A percentile compares a stretch with the other conserved stretches of the same genome.
Evolutionary conservation across 2,113 vertebrate species (phyloP).

Genomic region (Pionites leucogaster): DNA sequence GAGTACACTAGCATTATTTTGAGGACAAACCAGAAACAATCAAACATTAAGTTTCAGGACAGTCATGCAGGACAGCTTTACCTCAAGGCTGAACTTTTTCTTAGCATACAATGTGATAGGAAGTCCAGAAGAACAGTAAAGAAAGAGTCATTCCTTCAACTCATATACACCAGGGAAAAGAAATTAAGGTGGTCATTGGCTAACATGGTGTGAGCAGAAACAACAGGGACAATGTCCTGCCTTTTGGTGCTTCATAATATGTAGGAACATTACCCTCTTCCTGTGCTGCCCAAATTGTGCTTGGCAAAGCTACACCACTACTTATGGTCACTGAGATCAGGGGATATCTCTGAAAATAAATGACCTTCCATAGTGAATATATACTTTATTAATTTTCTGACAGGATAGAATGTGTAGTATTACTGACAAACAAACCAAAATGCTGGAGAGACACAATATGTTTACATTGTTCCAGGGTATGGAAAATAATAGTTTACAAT

Average conservation of each 20-base stretch:
- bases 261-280: background rate
- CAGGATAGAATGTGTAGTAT: background rate
- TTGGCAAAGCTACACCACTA: background rate
- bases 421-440: background rate
- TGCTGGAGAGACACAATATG: background rate
- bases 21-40: conserved; percentile 12
- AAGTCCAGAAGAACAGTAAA: background rate
- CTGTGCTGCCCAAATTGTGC: background rate
- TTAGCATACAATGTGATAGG: background rate
- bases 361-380: background rate
- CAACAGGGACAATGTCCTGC: rapidly evolving
- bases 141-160: background rate
- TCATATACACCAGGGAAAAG: background rate
- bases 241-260: background rate
- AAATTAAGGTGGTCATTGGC: background rate
- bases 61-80: conserved; percentile 8
- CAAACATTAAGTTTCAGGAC: background rate
- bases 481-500: background rate
- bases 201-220: background rate
- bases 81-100: conserved; percentile 28
- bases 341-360: background rate
- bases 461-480: background rate
- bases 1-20: background rate
- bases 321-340: background rate
- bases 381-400: background rate